Base-by-base conservation (phyloP, 92 coral and sea anemone species). In the Paramuricea clavata region DNA sequence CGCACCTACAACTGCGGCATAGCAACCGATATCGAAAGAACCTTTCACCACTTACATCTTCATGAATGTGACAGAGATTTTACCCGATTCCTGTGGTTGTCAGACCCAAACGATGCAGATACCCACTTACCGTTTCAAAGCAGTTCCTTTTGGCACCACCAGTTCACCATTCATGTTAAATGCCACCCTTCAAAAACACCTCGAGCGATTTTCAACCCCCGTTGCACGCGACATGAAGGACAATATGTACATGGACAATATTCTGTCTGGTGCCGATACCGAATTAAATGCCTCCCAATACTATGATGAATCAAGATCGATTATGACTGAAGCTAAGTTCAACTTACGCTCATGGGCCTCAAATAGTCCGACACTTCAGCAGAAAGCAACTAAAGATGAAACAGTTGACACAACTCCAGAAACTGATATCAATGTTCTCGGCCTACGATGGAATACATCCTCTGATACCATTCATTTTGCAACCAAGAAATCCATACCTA, bases 121-220 rank as follows among this genome's bases (percentile, higher is more conserved):
- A 87, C 85, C 70, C 27, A 74, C 65, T 22, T 92, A 87, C 56
- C n/a, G n/a, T n/a, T n/a, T n/a, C n/a, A n/a, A n/a, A n/a, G n/a
- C n/a, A n/a, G n/a, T n/a, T n/a, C n/a, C n/a, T n/a, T n/a, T n/a
- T n/a, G n/a, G n/a, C n/a, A n/a, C n/a, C 89, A 74, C 80, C 2
- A 70, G 87, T 47, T 90, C 81, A 12, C 91, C 93, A 7, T 90
- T 90, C 57, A 81, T 90, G 47, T 28, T 90, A 26, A 82, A 82
- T 44, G 86, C 93, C 39, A 90, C 93, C 26, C 76, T 91, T 31
- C 64, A 91, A 64, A 75, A 87, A 28, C 94, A 91, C 79, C 87
- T 91, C 61, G 54, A 44, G 11, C 49, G 43, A 75, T 44, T 75
- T 32, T 16, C 30, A 6, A 34, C 81, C 21, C 61, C 60, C 2